Conservation (phyloP, 2,888 invertebrate genomes). For the Pseudococcus longispinus region DNA sequence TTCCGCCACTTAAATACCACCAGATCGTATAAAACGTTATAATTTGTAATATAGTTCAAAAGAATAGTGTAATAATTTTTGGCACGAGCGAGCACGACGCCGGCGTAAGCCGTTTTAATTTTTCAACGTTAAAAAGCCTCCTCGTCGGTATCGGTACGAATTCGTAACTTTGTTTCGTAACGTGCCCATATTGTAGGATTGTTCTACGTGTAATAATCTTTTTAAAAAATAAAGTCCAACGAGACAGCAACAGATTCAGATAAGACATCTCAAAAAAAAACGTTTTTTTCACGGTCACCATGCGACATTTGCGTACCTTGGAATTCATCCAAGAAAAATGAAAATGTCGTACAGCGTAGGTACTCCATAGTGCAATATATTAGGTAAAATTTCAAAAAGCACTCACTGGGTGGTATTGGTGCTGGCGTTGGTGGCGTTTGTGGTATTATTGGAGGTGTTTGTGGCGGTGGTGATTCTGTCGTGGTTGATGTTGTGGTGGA, state of each 20-base stretch:
- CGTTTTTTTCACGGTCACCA: background rate
- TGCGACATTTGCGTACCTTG: background rate
- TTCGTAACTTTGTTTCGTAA: background rate
- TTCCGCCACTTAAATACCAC: constrained; percentile 21
- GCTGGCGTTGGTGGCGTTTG: background rate
- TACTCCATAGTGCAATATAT: background rate
- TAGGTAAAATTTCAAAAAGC: background rate
- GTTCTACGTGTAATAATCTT: background rate
- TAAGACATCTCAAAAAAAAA: background rate
- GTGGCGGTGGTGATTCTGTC: background rate
- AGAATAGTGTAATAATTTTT: constrained; percentile 18
- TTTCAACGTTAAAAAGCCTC: background rate
- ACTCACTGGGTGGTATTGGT: background rate
- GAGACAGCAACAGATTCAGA: background rate
- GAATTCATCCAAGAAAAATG: background rate
- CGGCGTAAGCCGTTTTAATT: background rate
- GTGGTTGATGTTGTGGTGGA: background rate
- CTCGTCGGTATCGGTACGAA: background rate
- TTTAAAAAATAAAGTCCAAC: background rate
- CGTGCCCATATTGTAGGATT: too few species aligned
- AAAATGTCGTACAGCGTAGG: background rate
- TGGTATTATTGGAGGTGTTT: background rate
- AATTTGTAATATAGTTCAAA: constrained; percentile 24
- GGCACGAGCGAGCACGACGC: background rate
- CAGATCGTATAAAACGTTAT: constrained; percentile 13